These are phyloP conservation scores for Tetragonisca angustula DNA, from an alignment of 2,888 invertebrate species.

Conservation along the genomic window DNA sequence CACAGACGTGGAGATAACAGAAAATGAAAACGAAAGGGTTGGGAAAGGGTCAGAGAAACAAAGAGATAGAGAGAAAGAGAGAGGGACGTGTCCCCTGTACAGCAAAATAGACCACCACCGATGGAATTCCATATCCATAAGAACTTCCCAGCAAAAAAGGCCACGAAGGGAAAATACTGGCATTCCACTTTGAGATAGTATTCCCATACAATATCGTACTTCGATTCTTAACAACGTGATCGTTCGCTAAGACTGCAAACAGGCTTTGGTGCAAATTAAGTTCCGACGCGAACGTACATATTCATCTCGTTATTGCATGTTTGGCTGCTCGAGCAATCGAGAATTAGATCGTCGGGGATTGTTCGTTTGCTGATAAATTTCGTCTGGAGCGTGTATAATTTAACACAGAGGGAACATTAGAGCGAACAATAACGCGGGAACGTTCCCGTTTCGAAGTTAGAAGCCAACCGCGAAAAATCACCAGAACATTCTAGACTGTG, in stretches of 20 bases:
- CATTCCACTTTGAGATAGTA: constrained; percentile 75
- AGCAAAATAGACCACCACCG: constrained; percentile 71
- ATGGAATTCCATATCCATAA: constrained; percentile 64
- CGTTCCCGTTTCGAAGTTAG: neutral
- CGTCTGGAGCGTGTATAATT: neutral
- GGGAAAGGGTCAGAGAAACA: neutral
- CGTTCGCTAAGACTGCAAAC: constrained; percentile 71
- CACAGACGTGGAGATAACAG: constrained; percentile 45
- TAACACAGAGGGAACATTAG: too few species aligned
- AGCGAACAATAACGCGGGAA: too few species aligned
- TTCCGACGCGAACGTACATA: neutral
- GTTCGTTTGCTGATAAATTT: neutral
- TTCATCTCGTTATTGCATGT: too few species aligned
- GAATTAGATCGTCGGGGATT: neutral
- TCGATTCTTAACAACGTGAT: constrained; percentile 50
- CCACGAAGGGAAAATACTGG: constrained; percentile 69
- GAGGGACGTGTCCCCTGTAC: constrained; percentile 46
- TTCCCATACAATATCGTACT: constrained; percentile 57
- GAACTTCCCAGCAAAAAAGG: constrained; percentile 73
- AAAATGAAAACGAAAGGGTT: constrained; percentile 20
- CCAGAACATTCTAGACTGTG: neutral
- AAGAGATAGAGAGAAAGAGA: neutral
- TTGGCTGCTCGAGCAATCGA: neutral
- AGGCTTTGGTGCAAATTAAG: constrained; percentile 26
- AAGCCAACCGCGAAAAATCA: neutral